Evolutionary conservation across 2,797 vertebrate genomes (phyloP), one percentile per base, ranked within the genome.

Genomic region (Protonibea diacanthus): DNA sequence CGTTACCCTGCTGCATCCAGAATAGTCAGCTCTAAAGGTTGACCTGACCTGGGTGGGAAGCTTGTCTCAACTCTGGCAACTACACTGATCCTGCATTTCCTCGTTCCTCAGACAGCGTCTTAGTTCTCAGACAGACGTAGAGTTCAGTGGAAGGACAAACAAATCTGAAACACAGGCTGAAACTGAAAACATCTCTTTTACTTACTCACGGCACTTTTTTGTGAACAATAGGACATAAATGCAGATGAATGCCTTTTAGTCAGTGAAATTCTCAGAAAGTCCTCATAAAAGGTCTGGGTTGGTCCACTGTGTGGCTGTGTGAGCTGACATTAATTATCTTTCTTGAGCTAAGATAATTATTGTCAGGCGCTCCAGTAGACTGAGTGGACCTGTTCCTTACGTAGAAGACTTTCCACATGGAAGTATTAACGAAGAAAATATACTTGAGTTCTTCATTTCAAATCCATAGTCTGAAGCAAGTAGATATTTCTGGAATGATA

Each of bases 71-170:
- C 61, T 79, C 81, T 86, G 84, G 86, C 82, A 85, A 76, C 71
- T 70, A 6, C 47, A 47, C 68, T 81, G 76, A 88, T 89, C 83
- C 68, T 78, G 76, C 63, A 83, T 88, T 92, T 91, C 86, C 85
- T 88, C 6, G 53, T 85, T 87, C 83, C 87, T 84, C 90, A 91
- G 81, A 88, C 86, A 58, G 56, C 21, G 8, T 57, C 77, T 57
- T 81, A 44, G 62, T 75, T 85, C 83, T 87, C 75, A 92, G 89
- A 91, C 89, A 63, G 74, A 80, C 15, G 2, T 29, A 38, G 70
- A 83, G 93, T 91, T 92, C 88, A 84, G 33, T 77, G 47, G 59
- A 74, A 85, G 88, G 88, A 79, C 88, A 87, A 75, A 84, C 74
- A 71, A 52, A 70, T 65, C 9, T 14, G n/a, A 64, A 76, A 81